Percentiles rank a stretch among this genome's conserved stretches.
Conservation (phyloP, 2,113 vertebrate species). For the Rhinichthys klamathensis region DNA sequence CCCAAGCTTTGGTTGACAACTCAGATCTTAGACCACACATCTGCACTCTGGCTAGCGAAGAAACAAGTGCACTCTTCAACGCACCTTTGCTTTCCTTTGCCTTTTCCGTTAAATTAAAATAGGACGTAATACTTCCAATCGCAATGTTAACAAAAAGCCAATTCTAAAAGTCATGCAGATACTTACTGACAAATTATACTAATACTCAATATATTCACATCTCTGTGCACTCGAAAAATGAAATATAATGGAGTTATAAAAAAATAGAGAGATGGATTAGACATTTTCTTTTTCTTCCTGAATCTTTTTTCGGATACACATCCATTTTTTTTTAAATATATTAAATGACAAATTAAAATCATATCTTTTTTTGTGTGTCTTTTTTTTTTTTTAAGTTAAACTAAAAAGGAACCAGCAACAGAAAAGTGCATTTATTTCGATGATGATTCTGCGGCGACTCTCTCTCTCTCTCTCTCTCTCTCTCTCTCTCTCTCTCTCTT, state of each 20-base stretch:
- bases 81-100: conserved; percentile 60
- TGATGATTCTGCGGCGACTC: conserved; percentile 83
- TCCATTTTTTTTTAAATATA: conserved; percentile 74
- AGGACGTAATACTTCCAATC: conserved; percentile 65
- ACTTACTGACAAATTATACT: conserved; percentile 59
- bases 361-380: conserved; percentile 52
- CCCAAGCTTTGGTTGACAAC: conserved; percentile 93
- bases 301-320: conserved; percentile 72
- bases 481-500: conserved; percentile 22
- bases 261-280: conserved; percentile 68
- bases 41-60: conserved; percentile 70
- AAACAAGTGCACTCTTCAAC: conserved; percentile 88
- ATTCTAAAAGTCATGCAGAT: conserved; percentile 67
- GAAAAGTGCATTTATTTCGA: conserved; percentile 98
- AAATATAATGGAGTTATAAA: conserved; percentile 62
- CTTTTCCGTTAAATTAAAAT: conserved; percentile 65
- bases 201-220: conserved; percentile 71
- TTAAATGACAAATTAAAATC: conserved; percentile 73
- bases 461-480: conserved; percentile 60
- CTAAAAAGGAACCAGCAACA: conserved; percentile 90
- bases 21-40: conserved; percentile 80
- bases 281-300: conserved; percentile 68
- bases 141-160: conserved; percentile 66
- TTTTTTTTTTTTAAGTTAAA: conserved; percentile 69
- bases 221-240: conserved; percentile 71